A percentile compares a stretch with the other conserved stretches of the same genome.
Conservation (phyloP, 2,113 vertebrate genomes). For the Uropsilus gracilis region DNA sequence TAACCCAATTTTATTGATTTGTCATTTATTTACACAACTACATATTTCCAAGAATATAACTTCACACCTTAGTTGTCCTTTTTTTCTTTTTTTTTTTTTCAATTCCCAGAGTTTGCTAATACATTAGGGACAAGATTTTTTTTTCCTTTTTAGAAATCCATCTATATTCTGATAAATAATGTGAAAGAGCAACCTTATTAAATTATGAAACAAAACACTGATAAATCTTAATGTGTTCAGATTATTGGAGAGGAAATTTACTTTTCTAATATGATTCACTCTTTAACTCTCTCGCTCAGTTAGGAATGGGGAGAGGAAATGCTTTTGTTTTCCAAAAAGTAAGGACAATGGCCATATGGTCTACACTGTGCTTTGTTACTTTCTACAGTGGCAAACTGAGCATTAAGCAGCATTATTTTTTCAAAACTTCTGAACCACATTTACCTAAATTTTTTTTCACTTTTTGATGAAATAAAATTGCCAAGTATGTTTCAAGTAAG, state of each 20-base stretch:
- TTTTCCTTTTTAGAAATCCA: neutral
- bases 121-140: conserved; percentile 2
- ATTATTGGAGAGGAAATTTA: conserved; percentile 50
- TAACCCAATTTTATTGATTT: neutral
- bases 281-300: conserved; percentile 20
- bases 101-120: conserved; percentile 34
- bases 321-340: conserved; percentile 54
- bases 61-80: neutral
- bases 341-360: conserved; percentile 31
- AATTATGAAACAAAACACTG: conserved; percentile 35
- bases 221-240: conserved; percentile 49
- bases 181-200: conserved; percentile 56
- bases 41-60: neutral
- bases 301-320: conserved; percentile 56
- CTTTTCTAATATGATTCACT: conserved; percentile 59
- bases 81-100: neutral
- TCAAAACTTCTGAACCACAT: neutral
- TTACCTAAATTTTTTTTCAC: neutral
- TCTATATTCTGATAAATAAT: conserved; percentile 58
- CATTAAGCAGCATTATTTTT: conserved; percentile 48
- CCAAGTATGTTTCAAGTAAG: conserved; percentile 27
- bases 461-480: conserved; percentile 47
- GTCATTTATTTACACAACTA: neutral
- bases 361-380: conserved; percentile 18
- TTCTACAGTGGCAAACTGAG: conserved; percentile 10